Conservation (phyloP, 2,888 invertebrate species). For the Pyrrhosoma nymphula region DNA sequence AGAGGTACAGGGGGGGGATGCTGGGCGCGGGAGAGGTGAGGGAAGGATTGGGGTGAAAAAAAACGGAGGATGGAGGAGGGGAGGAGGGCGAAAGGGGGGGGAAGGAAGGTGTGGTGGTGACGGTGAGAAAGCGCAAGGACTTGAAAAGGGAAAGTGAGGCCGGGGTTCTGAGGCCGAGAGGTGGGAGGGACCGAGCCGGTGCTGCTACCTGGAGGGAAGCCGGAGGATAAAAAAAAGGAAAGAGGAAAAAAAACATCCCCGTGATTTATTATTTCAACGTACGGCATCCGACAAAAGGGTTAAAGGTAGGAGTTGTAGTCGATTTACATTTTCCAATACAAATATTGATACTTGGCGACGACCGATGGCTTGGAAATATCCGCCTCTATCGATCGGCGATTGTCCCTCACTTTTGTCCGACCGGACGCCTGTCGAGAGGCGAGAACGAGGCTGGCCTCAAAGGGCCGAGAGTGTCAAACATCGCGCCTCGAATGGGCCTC, state of each 20-base stretch:
- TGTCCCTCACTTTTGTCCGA: not conserved
- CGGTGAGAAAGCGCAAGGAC: constrained; percentile 15
- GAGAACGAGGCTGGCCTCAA: not conserved
- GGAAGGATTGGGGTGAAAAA: not conserved
- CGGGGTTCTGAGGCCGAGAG: not conserved
- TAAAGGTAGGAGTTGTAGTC: not conserved
- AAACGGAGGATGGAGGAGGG: not conserved
- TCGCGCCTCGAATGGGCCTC: not conserved
- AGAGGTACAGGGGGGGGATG: not conserved
- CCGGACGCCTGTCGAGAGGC: constrained; percentile 30
- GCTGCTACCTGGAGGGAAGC: not conserved
- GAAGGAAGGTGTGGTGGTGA: not conserved
- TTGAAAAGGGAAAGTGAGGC: constrained; percentile 25
- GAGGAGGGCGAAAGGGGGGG: not conserved
- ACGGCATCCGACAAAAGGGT: constrained; percentile 35
- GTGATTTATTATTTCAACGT: constrained; percentile 66
- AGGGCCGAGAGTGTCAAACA: constrained; percentile 45
- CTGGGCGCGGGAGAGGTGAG: constrained; percentile 7
- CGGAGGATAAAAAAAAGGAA: not conserved
- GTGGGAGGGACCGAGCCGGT: not conserved
- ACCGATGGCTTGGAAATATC: constrained; percentile 58
- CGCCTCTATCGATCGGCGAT: constrained; percentile 23
- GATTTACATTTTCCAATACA: constrained; percentile 65
- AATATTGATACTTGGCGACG: constrained; percentile 57
- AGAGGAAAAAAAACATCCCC: constrained; percentile 22